Evolutionary conservation across 2,797 vertebrate species (phyloP), one percentile per base, ranked within the genome.

Genomic region (Tadarida brasiliensis): DNA sequence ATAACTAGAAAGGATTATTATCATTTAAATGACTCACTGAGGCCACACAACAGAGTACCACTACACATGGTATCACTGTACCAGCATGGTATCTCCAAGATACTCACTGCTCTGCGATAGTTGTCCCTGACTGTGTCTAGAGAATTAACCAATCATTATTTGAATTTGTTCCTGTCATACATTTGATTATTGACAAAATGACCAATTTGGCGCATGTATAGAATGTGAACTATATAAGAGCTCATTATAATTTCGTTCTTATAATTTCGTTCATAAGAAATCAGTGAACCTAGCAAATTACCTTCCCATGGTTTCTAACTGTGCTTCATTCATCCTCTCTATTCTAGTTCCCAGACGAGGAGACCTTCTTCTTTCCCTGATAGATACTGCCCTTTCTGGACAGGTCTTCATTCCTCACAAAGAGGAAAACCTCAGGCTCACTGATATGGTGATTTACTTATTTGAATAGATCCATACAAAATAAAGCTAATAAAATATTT

Each of bases 21-120:
- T 71, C 24, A 33, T 14, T 87, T 17, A 80, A 35, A 56, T 67
- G 22, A 19, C 3, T 30, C 20, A 35, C 19, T 33, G 7, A 87
- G 51, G n/a, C 0, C 10, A 54, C 1, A 8, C 0, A 19, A 28
- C 14, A 49, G 17, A 2, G 6, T 7, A 15, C 19, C 26, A 56
- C 7, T 51, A 19, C 1, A 5, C 24, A 11, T 81, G 33, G 39
- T 15, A 24, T n/a, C 57, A 3, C 3, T 0, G 24, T 39, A 49
- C 26, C 24, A 65, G 22, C 6, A 2, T 20, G 17, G 3, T 3
- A 16, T 9, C 14, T 20, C 0, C 1, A 30, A 56, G 68, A 65
- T 70, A 28, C 0, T 1, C 0, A 8, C 33, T 83, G 6, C 8
- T 2, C 11, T 81, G 11, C 16, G 17, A 1, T 61, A 33, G 17